Evolutionary conservation across 2,888 invertebrate genomes (phyloP).

Genomic region (Orthosia gracilis): DNA sequence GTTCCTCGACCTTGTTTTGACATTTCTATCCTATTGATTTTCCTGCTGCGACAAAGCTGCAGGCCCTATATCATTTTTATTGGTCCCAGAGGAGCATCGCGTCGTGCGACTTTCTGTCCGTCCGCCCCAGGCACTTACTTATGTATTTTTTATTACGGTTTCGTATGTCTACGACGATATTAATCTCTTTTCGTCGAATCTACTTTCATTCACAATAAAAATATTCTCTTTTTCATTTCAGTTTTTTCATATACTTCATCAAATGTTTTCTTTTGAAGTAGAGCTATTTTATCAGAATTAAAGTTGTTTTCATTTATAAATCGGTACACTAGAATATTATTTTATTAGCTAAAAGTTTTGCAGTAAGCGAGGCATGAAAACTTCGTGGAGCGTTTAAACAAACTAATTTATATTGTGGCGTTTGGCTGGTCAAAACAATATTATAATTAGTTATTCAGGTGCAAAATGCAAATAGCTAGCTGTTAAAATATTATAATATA

Average conservation of each 20-base stretch:
- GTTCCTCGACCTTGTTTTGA: conserved; percentile 76
- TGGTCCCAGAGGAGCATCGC: conserved; percentile 76
- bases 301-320: conserved; percentile 16
- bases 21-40: conserved; percentile 83
- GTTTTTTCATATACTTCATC: conserved; percentile 36
- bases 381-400: conserved; percentile 14
- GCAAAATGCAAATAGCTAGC: conserved; percentile 30
- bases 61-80: conserved; percentile 85
- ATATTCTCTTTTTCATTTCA: conserved; percentile 50
- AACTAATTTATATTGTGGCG: conserved; percentile 36
- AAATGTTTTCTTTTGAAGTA: conserved; percentile 51
- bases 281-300: conserved; percentile 16
- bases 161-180: conserved; percentile 75
- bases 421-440: conserved; percentile 35
- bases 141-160: conserved; percentile 83
- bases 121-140: conserved; percentile 76
- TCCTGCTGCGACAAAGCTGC: conserved; percentile 75
- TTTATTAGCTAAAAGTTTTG: conserved; percentile 21
- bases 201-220: conserved; percentile 51
- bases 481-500: conserved; percentile 9
- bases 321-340: conserved; percentile 23
- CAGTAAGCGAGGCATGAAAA: conserved; percentile 23
- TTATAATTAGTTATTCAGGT: conserved; percentile 35
- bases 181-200: conserved; percentile 68
- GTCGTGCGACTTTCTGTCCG: conserved; percentile 78